These are phyloP conservation scores for Mastacembelus armatus DNA, from an alignment of 2,797 vertebrate species.

Conservation along the genomic window DNA sequence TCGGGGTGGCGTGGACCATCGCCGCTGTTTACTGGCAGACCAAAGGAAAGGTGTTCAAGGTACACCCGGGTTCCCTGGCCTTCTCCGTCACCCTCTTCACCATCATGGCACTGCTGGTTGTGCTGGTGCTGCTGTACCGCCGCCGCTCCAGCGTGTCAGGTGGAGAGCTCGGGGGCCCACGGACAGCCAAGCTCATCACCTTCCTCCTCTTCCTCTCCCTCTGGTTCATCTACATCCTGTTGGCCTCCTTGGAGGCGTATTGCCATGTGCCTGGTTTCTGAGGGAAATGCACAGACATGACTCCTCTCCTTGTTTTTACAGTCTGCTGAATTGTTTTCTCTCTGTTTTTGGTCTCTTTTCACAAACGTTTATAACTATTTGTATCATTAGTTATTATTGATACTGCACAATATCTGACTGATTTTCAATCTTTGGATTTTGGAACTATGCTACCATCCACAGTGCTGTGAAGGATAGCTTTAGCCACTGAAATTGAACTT, in stretches of 20 bases:
- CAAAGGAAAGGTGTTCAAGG: constrained; percentile 81
- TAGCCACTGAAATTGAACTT: constrained; percentile 51
- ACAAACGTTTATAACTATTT: constrained; percentile 78
- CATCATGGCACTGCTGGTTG: constrained; percentile 83
- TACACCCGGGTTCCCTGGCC: constrained; percentile 87
- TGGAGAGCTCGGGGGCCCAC: constrained; percentile 88
- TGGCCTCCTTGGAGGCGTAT: constrained; percentile 89
- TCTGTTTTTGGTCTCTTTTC: constrained; percentile 76
- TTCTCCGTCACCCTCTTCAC: constrained; percentile 92
- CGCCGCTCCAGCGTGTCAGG: constrained; percentile 80
- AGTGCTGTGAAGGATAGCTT: constrained; percentile 70
- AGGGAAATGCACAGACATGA: constrained; percentile 57
- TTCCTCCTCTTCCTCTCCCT: constrained; percentile 83
- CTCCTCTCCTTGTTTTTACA: constrained; percentile 69
- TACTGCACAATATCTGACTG: constrained; percentile 66
- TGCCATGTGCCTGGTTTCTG: constrained; percentile 88
- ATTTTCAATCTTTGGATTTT: constrained; percentile 67
- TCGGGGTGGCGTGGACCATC: constrained; percentile 91
- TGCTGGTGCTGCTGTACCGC: constrained; percentile 85
- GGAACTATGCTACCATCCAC: constrained; percentile 67
- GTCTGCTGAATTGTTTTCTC: constrained; percentile 64
- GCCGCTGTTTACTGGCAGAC: constrained; percentile 86
- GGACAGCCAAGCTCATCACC: constrained; percentile 86
- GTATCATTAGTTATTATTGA: constrained; percentile 76
- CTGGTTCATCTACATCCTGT: constrained; percentile 89